Evolutionary conservation across 2,888 invertebrate genomes (phyloP).

Genomic region (Leptarthrus brevirostris): DNA sequence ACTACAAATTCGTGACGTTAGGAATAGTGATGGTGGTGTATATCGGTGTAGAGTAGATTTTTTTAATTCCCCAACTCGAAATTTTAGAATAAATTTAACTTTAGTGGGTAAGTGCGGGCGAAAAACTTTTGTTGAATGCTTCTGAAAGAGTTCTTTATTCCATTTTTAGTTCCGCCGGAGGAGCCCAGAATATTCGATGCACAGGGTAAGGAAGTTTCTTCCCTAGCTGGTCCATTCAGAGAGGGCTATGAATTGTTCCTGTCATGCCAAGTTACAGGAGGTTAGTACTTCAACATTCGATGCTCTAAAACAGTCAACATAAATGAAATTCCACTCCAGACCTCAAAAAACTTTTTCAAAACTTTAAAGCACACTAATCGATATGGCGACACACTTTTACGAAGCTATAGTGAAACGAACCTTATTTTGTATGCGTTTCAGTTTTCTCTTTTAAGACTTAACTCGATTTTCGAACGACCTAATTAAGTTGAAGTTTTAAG

Average conservation of each 20-base stretch:
- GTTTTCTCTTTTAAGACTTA: too few relatives aligned
- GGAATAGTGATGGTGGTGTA: slow-evolving; percentile 80
- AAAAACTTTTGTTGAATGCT: neutral
- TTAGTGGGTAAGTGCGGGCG: slow-evolving; percentile 80
- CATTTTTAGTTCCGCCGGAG: slow-evolving; percentile 78
- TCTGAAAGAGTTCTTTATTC: neutral
- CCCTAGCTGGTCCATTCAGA: slow-evolving; percentile 84
- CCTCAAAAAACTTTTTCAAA: neutral
- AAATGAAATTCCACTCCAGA: slow-evolving; percentile 24
- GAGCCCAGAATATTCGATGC: slow-evolving; percentile 85
- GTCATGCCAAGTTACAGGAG: slow-evolving; percentile 87
- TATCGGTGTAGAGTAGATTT: slow-evolving; percentile 92
- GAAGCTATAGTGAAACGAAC: too few relatives aligned
- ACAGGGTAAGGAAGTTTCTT: slow-evolving; percentile 82
- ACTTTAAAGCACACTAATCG: neutral
- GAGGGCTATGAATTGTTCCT: slow-evolving; percentile 87
- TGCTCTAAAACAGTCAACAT: too few relatives aligned
- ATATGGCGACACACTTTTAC: neutral
- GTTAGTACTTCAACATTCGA: slow-evolving; percentile 71
- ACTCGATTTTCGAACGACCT: too few relatives aligned
- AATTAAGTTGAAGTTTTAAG: too few relatives aligned
- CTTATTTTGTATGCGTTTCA: too few relatives aligned
- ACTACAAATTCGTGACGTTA: slow-evolving; percentile 79
- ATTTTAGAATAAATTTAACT: slow-evolving; percentile 86
- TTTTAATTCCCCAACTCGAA: slow-evolving; percentile 87